Evolutionary conservation across 2,888 invertebrate species (phyloP).

Genomic region (Cantharis lateralis): DNA sequence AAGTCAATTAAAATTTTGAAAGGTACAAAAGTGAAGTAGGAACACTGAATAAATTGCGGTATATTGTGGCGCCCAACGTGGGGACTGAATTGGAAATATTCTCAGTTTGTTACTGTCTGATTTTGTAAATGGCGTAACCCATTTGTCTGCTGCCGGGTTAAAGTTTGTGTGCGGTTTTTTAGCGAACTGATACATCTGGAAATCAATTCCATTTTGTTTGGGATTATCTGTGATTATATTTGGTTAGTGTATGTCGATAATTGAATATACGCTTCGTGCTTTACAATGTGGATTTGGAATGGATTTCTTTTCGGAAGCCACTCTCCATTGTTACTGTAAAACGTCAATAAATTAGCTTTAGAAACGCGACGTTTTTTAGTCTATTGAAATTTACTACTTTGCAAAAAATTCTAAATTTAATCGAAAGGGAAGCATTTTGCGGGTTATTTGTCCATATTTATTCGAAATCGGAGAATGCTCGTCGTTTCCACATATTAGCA

Average conservation of each 20-base stretch:
- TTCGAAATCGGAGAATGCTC: neutral
- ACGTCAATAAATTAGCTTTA: neutral
- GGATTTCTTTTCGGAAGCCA: neutral
- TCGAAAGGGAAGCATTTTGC: neutral
- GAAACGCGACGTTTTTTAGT: neutral
- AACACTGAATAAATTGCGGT: no score
- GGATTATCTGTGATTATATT: slow-evolving; percentile 15
- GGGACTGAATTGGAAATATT: no score
- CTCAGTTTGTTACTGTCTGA: no score
- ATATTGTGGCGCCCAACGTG: no score
- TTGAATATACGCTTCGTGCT: slow-evolving; percentile 31
- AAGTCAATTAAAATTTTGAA: no score
- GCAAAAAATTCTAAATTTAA: neutral
- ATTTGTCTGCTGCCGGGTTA: neutral
- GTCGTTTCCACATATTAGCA: slow-evolving; percentile 21
- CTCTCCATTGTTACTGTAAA: neutral
- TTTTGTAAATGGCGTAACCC: no score
- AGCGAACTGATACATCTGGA: neutral
- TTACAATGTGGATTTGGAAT: slow-evolving; percentile 29
- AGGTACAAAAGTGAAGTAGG: no score
- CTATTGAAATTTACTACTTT: neutral
- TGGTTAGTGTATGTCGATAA: slow-evolving; percentile 22
- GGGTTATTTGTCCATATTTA: neutral
- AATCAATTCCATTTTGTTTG: slow-evolving; percentile 7
- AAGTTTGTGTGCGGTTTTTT: neutral